Percentiles rank a stretch among this genome's conserved stretches.
phyloP scores from a whole-genome alignment of 1,140 invertebrate species.

The Conopomorpha cramerella region DNA sequence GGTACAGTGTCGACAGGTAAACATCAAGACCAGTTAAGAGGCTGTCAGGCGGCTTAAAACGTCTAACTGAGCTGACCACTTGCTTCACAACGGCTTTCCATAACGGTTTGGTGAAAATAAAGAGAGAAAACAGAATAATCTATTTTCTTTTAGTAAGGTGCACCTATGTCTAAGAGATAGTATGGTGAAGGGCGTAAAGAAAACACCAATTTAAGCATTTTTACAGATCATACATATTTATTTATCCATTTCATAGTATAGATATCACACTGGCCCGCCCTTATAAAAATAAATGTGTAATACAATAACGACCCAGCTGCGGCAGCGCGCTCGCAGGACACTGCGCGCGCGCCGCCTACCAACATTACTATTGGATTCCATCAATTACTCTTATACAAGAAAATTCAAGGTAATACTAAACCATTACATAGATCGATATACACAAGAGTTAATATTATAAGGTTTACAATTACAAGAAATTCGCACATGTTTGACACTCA shows the following conservation, averaged over 20 bases:
- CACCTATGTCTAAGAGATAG: too few relatives aligned
- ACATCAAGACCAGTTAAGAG: too few relatives aligned
- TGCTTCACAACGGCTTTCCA: too few relatives aligned
- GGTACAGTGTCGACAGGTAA: too few relatives aligned
- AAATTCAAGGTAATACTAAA: slow-evolving; percentile 49
- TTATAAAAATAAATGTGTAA: slow-evolving; percentile 60
- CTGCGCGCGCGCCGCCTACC: slow-evolving; percentile 29
- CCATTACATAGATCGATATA: slow-evolving; percentile 59
- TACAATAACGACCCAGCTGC: slow-evolving; percentile 47
- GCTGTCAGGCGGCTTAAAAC: too few relatives aligned
- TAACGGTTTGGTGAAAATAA: too few relatives aligned
- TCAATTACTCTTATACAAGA: slow-evolving; percentile 43
- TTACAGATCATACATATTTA: slow-evolving; percentile 61
- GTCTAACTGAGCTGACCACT: too few relatives aligned
- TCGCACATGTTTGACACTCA: slow-evolving; percentile 60
- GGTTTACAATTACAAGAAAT: slow-evolving; percentile 50
- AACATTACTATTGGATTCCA: slow-evolving; percentile 28
- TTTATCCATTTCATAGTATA: slow-evolving; percentile 59
- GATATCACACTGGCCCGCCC: slow-evolving; percentile 61
- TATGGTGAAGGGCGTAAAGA: too few relatives aligned
- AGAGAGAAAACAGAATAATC: too few relatives aligned
- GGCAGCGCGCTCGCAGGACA: slow-evolving; percentile 22
- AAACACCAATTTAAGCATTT: slow-evolving; percentile 41
- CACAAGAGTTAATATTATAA: slow-evolving; percentile 37
- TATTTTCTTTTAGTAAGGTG: too few relatives aligned